Evolutionary conservation across 2,797 vertebrate species (phyloP).

Genomic region (Notolepis coatsorum): DNA sequence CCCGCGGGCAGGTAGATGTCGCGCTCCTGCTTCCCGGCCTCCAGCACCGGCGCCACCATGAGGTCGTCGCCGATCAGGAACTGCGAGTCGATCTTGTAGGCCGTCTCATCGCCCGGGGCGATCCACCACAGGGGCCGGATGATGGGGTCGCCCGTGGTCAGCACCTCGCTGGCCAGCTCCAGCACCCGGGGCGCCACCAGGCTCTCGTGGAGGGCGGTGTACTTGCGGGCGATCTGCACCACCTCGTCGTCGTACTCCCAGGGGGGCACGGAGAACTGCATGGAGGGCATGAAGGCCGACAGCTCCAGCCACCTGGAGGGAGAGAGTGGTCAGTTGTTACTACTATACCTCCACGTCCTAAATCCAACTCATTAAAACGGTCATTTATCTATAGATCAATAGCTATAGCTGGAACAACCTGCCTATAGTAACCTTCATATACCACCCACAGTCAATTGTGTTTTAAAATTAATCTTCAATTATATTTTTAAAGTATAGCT

Average conservation of each 20-base stretch:
- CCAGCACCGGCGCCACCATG: constrained; percentile 95
- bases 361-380: no score
- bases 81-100: constrained; percentile 94
- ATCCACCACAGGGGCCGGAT: constrained; percentile 99
- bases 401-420: no score
- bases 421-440: no score
- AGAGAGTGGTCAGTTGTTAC: no score
- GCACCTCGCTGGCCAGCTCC: constrained; percentile 90
- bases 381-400: no score
- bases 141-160: constrained; percentile 92
- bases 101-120: constrained; percentile 87
- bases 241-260: constrained; percentile 94
- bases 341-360: no score
- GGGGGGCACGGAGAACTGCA: constrained; percentile 97
- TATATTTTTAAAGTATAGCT: no score
- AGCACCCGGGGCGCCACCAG: constrained; percentile 92
- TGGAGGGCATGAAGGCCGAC: constrained; percentile 95
- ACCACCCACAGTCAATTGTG: no score
- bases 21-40: constrained; percentile 92
- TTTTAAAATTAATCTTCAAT: no score
- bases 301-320: constrained; percentile 98
- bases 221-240: constrained; percentile 91
- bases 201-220: constrained; percentile 88
- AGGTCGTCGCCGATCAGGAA: constrained; percentile 97
- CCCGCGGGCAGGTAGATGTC: constrained; percentile 95